Evolutionary conservation across 2,113 vertebrate species (phyloP).

Genomic region (Varanus komodoensis): DNA sequence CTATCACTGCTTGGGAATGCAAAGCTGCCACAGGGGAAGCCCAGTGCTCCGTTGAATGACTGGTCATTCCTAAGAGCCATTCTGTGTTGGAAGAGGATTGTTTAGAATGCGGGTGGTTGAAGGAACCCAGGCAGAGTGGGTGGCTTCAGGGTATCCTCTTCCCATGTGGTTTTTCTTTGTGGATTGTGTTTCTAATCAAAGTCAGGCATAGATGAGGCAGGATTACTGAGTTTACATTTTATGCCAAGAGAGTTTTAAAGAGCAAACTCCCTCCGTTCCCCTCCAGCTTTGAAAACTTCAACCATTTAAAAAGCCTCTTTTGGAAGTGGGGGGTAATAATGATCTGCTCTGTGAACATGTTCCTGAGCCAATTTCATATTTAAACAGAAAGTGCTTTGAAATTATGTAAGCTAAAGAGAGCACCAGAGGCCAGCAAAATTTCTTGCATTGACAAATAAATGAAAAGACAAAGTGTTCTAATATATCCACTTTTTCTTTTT

Average conservation of each 20-base stretch:
- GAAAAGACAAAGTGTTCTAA: slow-evolving; percentile 55
- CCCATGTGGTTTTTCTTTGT: neutral
- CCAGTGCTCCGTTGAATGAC: neutral
- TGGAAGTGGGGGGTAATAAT: slow-evolving; percentile 49
- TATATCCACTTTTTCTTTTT: slow-evolving; percentile 34
- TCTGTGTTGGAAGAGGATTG: neutral
- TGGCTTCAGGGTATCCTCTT: neutral
- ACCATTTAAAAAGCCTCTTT: slow-evolving; percentile 32
- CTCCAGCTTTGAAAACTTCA: slow-evolving; percentile 52
- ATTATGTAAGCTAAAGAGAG: slow-evolving; percentile 28
- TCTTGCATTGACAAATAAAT: slow-evolving; percentile 32
- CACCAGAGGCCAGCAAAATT: slow-evolving; percentile 41
- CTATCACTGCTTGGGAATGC: neutral
- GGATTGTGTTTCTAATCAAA: slow-evolving; percentile 25
- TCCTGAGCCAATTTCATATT: slow-evolving; percentile 42
- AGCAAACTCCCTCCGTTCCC: neutral
- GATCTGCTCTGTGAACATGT: slow-evolving; percentile 27
- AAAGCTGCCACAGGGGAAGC: neutral
- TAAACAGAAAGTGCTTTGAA: slow-evolving; percentile 29
- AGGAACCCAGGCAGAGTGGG: neutral
- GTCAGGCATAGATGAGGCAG: slow-evolving; percentile 59
- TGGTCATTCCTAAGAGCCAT: neutral
- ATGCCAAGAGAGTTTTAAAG: slow-evolving; percentile 60
- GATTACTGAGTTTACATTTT: slow-evolving; percentile 61
- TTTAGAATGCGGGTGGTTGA: neutral